These are phyloP conservation scores for Glyphotaelius pellucidus DNA, from an alignment of 2,888 invertebrate genomes.

Conservation along the genomic window DNA sequence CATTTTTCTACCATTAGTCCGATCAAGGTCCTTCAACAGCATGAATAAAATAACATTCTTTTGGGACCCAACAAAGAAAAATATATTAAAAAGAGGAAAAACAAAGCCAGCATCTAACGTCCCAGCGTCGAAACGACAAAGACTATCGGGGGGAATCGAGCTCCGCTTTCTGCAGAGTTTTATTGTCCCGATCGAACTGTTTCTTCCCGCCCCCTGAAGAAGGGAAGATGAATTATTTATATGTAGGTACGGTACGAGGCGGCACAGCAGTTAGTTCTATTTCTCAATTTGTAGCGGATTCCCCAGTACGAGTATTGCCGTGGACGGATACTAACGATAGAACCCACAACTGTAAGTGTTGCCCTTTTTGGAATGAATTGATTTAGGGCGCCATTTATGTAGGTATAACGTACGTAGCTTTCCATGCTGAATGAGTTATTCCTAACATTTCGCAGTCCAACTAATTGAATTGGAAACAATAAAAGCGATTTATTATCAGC, in stretches of 20 bases:
- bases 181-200: conserved; percentile 51
- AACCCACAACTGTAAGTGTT: conserved; percentile 6
- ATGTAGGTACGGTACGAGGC: conserved; percentile 4
- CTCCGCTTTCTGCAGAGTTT: conserved; percentile 33
- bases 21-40: background rate
- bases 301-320: background rate
- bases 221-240: conserved; percentile 53
- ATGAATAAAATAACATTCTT: background rate
- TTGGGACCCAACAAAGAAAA: background rate
- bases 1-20: background rate
- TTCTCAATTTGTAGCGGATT: conserved; percentile 50
- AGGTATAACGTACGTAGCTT: background rate
- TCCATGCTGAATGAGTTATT: background rate
- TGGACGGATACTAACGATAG: conserved; percentile 27
- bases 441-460: conserved; percentile 3
- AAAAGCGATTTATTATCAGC: conserved; percentile 2
- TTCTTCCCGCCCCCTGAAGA: conserved; percentile 39
- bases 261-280: conserved; percentile 43
- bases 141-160: background rate
- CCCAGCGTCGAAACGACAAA: background rate
- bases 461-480: conserved; percentile 2
- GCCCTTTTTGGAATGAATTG: conserved; percentile 32
- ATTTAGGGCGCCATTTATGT: background rate
- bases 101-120: background rate
- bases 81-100: background rate